A percentile compares a stretch with the other conserved stretches of the same genome.
Evolutionary conservation across 2,888 invertebrate species (phyloP).

Genomic region (Luffia ferchaultella): DNA sequence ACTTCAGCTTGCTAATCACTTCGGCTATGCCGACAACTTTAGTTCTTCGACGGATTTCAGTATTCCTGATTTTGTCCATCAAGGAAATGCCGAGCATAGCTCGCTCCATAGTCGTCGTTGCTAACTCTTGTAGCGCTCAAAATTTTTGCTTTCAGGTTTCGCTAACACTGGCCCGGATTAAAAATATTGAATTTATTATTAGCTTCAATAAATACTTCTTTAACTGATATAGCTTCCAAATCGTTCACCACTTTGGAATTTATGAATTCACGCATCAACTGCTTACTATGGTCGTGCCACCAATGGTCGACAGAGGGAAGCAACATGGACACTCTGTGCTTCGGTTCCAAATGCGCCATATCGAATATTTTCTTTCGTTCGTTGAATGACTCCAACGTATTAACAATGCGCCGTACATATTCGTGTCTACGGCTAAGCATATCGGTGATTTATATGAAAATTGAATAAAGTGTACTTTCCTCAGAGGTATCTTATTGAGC

Average conservation of each 20-base stretch:
- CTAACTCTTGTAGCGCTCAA: no score
- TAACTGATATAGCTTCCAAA: slow-evolving; percentile 1
- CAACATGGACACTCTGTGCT: slow-evolving; percentile 4
- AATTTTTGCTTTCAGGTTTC: no score
- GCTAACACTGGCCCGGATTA: no score
- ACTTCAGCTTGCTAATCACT: no score
- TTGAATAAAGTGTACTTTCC: slow-evolving; percentile 1
- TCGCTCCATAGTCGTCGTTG: no score
- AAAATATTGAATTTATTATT: slow-evolving; percentile 2
- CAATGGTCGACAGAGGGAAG: not conserved
- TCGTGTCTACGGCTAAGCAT: slow-evolving; percentile 1
- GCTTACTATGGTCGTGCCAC: slow-evolving; percentile 4
- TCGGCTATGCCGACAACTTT: no score
- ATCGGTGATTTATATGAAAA: slow-evolving; percentile 2
- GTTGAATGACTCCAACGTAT: slow-evolving; percentile 1
- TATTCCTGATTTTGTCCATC: no score
- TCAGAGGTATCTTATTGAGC: not conserved
- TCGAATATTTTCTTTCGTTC: slow-evolving; percentile 4
- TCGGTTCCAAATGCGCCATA: slow-evolving; percentile 3
- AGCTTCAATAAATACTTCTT: slow-evolving; percentile 1
- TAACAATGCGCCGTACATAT: slow-evolving; percentile 4
- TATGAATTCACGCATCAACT: slow-evolving; percentile 1
- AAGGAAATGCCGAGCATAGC: no score
- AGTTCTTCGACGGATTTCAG: no score
- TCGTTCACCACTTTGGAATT: slow-evolving; percentile 2